Conservation (phyloP, 2,888 invertebrate species). For the Hecatera dysodea region DNA sequence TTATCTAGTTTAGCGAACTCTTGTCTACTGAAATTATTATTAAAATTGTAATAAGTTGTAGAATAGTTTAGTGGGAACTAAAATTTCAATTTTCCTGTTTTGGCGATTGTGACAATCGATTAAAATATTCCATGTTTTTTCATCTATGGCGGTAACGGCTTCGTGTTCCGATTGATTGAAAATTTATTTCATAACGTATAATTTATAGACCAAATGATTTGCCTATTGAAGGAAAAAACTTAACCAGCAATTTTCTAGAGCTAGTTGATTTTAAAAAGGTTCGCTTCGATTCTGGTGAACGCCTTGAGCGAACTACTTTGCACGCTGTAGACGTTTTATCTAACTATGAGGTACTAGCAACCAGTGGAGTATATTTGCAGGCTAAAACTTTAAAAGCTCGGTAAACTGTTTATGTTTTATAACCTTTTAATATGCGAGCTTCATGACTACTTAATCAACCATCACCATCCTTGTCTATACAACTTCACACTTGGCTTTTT, state of each 20-base stretch:
- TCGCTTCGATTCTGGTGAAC: constrained; percentile 19
- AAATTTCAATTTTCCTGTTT: constrained; percentile 55
- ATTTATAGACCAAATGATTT: constrained; percentile 25
- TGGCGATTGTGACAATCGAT: constrained; percentile 53
- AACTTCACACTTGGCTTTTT: neutral
- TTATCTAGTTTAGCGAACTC: constrained; percentile 73
- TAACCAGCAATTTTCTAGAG: neutral
- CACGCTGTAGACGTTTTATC: constrained; percentile 42
- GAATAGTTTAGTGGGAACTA: constrained; percentile 68
- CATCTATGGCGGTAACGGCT: constrained; percentile 55
- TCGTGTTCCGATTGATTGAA: constrained; percentile 36
- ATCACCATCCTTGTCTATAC: neutral
- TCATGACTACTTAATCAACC: constrained; percentile 2
- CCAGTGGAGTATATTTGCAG: constrained; percentile 31
- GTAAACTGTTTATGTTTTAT: constrained; percentile 45
- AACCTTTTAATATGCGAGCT: constrained; percentile 26
- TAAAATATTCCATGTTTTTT: constrained; percentile 51
- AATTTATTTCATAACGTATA: constrained; percentile 32
- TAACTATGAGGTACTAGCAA: constrained; percentile 25
- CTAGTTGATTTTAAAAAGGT: constrained; percentile 25
- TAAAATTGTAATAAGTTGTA: constrained; percentile 63
- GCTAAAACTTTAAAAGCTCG: constrained; percentile 13
- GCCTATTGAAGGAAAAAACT: constrained; percentile 8
- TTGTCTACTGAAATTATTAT: constrained; percentile 69
- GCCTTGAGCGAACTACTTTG: constrained; percentile 39